These are phyloP conservation scores for Colossoma macropomum DNA, from an alignment of 2,113 vertebrate genomes.

Conservation along the genomic window DNA sequence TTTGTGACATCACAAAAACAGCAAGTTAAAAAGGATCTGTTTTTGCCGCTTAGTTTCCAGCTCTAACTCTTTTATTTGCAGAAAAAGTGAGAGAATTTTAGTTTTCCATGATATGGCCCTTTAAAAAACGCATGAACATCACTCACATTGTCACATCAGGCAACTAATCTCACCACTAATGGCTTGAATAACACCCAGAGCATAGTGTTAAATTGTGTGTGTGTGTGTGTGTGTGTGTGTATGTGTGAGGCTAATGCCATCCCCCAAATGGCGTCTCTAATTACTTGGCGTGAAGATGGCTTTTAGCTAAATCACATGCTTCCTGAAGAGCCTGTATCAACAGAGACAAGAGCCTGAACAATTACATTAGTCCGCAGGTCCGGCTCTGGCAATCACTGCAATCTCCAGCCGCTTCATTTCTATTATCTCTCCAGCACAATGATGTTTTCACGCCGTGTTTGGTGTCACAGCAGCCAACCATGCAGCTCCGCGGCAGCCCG, in stretches of 20 bases:
- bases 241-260: constrained; percentile 74
- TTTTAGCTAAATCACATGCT: constrained; percentile 85
- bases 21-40: too few species aligned
- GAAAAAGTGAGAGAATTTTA: too few species aligned
- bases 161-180: constrained; percentile 74
- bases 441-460: constrained; percentile 72
- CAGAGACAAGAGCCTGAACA: constrained; percentile 81
- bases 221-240: constrained; percentile 52
- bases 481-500: constrained; percentile 39
- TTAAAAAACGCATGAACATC: constrained; percentile 44
- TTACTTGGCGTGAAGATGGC: constrained; percentile 84
- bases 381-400: constrained; percentile 75
- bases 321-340: constrained; percentile 84
- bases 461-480: constrained; percentile 53
- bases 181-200: constrained; percentile 79
- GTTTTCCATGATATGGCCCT: too few species aligned
- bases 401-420: constrained; percentile 79
- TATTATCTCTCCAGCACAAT: constrained; percentile 75
- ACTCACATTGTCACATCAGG: constrained; percentile 63
- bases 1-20: too few species aligned
- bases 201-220: constrained; percentile 60
- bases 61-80: too few species aligned
- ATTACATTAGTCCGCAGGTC: constrained; percentile 81
- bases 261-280: constrained; percentile 80
- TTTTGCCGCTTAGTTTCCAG: too few species aligned